These are phyloP conservation scores for Geodia barretti DNA, from an alignment of 37 sponge, comb jelly and placozoan genomes.

Conservation along the genomic window DNA sequence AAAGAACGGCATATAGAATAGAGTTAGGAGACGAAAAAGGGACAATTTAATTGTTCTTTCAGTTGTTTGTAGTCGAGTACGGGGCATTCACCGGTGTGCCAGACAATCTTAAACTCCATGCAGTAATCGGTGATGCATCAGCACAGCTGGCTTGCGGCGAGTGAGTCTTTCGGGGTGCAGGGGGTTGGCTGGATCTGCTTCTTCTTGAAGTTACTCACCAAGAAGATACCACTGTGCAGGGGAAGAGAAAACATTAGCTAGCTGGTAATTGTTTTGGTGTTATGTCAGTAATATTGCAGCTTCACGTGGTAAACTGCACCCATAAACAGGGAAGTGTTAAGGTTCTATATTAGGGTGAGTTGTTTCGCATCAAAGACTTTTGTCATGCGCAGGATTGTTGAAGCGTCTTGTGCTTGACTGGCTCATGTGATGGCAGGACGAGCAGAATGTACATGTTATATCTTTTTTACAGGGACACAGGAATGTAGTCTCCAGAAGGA, in stretches of 20 bases:
- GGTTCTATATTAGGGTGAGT: too few species aligned
- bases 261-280: too few species aligned
- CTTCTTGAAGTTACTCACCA: neutral
- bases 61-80: neutral
- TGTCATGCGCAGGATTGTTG: conserved; percentile 1
- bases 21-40: too few species aligned
- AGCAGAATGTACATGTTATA: too few species aligned
- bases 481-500: conserved; percentile 35
- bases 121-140: conserved; percentile 26
- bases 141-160: conserved; percentile 9
- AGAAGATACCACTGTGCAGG: conserved; percentile 30
- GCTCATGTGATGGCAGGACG: conserved; percentile 3
- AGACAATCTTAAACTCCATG: conserved; percentile 36
- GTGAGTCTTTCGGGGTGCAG: neutral
- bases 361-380: neutral
- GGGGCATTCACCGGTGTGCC: conserved; percentile 59
- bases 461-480: conserved; percentile 34
- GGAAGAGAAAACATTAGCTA: too few species aligned
- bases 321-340: too few species aligned
- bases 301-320: too few species aligned
- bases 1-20: neutral
- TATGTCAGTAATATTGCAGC: too few species aligned
- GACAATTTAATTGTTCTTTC: neutral
- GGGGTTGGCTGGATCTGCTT: neutral
- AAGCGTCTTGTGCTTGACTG: neutral